Percentiles rank a stretch among this genome's conserved stretches.
Conservation (phyloP, 2,113 vertebrate genomes). For the Muscicapa adusta region DNA sequence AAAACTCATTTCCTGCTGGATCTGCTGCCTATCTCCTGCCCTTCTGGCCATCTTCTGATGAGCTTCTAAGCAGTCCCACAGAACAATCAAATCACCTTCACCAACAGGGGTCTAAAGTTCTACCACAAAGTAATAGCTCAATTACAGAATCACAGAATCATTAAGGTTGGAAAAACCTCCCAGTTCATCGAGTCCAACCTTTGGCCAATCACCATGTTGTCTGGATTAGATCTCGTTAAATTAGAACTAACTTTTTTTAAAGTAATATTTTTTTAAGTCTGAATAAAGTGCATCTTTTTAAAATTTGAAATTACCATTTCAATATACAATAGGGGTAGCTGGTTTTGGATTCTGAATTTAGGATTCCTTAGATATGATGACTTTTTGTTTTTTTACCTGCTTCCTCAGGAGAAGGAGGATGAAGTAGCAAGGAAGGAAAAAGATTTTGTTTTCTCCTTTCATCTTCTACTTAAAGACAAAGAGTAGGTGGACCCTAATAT, state of each 20-base stretch:
- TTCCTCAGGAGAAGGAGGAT: background rate
- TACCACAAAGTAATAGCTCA: background rate
- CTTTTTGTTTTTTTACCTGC: background rate
- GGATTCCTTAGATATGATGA: background rate
- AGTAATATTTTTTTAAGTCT: background rate
- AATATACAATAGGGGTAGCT: background rate
- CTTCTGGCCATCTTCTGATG: background rate
- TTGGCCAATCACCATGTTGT: background rate
- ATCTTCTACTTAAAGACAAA: background rate
- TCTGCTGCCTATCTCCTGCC: background rate
- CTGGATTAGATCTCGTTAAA: background rate
- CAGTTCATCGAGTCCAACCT: rapidly evolving
- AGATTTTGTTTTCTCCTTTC: background rate
- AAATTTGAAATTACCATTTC: background rate
- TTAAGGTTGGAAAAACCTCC: background rate
- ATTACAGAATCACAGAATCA: background rate
- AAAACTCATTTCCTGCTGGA: background rate
- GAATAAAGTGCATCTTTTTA: background rate
- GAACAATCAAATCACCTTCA: background rate
- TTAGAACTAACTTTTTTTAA: background rate
- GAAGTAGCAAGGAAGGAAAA: background rate
- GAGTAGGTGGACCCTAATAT: background rate
- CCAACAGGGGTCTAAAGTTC: background rate
- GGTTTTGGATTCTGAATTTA: background rate
- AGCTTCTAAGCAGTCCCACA: background rate